A percentile compares a stretch with the other conserved stretches of the same genome.
Conservation (phyloP, 2,797 vertebrate species). For the Macropodus opercularis region DNA sequence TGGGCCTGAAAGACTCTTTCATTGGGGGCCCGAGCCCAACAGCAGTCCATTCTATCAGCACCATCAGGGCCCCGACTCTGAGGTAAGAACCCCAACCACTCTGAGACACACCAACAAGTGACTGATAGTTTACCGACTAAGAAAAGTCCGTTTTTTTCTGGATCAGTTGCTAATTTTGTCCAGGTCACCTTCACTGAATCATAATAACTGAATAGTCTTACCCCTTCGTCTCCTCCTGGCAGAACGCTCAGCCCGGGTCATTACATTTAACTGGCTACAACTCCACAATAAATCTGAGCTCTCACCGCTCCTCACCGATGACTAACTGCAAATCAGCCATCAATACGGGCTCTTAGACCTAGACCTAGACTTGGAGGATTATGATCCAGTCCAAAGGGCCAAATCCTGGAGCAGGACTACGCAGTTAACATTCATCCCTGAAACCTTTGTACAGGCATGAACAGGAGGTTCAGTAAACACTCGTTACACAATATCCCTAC, state of each 20-base stretch:
- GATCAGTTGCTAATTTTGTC: background rate
- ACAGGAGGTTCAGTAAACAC: slow-evolving; percentile 1
- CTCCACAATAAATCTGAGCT: slow-evolving; percentile 5
- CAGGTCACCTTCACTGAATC: background rate
- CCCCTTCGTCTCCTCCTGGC: slow-evolving; percentile 66
- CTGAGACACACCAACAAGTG: slow-evolving; percentile 6
- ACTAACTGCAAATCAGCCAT: slow-evolving; percentile 32
- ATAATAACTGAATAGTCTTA: slow-evolving; percentile 37
- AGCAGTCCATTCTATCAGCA: slow-evolving; percentile 55
- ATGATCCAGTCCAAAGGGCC: slow-evolving; percentile 75
- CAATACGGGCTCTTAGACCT: slow-evolving; percentile 58
- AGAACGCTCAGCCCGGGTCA: slow-evolving; percentile 39
- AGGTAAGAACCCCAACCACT: slow-evolving; percentile 2
- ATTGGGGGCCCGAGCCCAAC: slow-evolving; percentile 59
- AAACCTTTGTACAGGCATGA: background rate
- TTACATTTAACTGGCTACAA: slow-evolving; percentile 17
- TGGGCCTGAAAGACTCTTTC: slow-evolving; percentile 74
- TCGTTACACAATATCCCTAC: background rate
- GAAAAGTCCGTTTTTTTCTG: background rate
- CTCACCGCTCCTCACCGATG: background rate
- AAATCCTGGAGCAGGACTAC: slow-evolving; percentile 14
- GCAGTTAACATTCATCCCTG: background rate
- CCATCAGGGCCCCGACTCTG: slow-evolving; percentile 22
- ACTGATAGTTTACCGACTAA: background rate
- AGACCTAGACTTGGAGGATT: slow-evolving; percentile 69